Conservation (phyloP, 2,888 invertebrate genomes). For the Phyto melanocephala region DNA sequence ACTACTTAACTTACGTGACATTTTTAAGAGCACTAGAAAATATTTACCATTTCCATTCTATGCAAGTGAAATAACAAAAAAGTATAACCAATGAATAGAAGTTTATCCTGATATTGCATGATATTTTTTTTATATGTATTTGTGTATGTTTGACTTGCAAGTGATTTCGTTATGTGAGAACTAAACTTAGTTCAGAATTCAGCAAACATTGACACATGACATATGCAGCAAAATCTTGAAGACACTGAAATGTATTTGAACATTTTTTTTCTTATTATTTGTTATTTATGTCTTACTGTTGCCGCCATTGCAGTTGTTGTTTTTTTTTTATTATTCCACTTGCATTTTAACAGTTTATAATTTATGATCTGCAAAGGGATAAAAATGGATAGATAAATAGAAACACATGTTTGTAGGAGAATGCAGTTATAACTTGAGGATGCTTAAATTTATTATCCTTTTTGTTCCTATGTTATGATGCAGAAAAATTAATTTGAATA, state of each 20-base stretch:
- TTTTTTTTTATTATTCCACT: slow-evolving; percentile 1
- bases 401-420: background rate
- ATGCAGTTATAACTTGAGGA: background rate
- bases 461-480: background rate
- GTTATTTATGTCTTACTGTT: slow-evolving; percentile 15
- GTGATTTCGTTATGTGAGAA: slow-evolving; percentile 22
- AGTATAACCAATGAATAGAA: background rate
- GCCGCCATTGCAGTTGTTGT: background rate
- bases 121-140: too few species aligned
- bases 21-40: slow-evolving; percentile 36
- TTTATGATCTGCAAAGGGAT: slow-evolving; percentile 4
- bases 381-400: background rate
- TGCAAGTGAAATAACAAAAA: background rate
- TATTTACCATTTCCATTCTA: slow-evolving; percentile 19
- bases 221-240: slow-evolving; percentile 25
- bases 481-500: background rate
- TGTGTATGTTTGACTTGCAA: background rate
- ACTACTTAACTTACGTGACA: slow-evolving; percentile 54
- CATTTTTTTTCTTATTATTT: background rate
- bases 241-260: slow-evolving; percentile 5
- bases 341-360: slow-evolving; percentile 21
- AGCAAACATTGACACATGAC: slow-evolving; percentile 35
- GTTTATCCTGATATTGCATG: background rate
- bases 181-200: background rate
- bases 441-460: background rate